phyloP scores from a whole-genome alignment of 1,140 invertebrate genomes.

The Aphelenchoides fujianensis region DNA sequence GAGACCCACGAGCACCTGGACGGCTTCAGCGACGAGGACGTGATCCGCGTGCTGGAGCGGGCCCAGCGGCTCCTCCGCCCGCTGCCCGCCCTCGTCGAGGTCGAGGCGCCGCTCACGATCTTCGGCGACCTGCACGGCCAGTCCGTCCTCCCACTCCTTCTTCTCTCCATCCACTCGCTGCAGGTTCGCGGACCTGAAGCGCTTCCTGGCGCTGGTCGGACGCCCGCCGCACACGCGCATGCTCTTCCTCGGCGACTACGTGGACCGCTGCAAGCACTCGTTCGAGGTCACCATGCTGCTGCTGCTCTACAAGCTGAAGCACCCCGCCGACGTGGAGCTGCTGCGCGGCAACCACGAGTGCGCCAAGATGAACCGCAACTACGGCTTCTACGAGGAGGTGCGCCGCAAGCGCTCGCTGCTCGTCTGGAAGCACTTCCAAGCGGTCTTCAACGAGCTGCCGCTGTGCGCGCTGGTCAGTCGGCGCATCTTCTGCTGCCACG shows the following conservation, averaged over 20 bases:
- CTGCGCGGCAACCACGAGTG: slow-evolving; percentile 77
- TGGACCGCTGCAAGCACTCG: slow-evolving; percentile 72
- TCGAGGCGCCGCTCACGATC: slow-evolving; percentile 20
- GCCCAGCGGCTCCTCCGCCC: slow-evolving; percentile 15
- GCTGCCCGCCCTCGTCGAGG: slow-evolving; percentile 17
- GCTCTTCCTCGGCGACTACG: slow-evolving; percentile 88
- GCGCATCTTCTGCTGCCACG: slow-evolving; percentile 81
- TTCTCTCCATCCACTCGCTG: not conserved
- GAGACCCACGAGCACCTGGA: slow-evolving; percentile 23
- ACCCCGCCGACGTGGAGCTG: slow-evolving; percentile 87
- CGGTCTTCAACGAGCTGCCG: slow-evolving; percentile 95
- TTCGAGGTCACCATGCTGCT: slow-evolving; percentile 61
- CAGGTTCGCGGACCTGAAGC: slow-evolving; percentile 66
- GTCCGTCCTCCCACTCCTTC: not conserved
- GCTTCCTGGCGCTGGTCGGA: slow-evolving; percentile 61
- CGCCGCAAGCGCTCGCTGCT: slow-evolving; percentile 86
- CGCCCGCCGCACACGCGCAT: slow-evolving; percentile 94
- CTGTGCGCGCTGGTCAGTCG: slow-evolving; percentile 85
- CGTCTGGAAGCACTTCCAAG: slow-evolving; percentile 96
- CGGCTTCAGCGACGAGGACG: slow-evolving; percentile 24
- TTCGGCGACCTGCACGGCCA: slow-evolving; percentile 22
- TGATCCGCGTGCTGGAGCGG: slow-evolving; percentile 22
- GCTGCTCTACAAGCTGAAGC: slow-evolving; percentile 94
- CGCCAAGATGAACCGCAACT: slow-evolving; percentile 76
- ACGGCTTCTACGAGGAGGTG: slow-evolving; percentile 95